Evolutionary conservation across 2,797 vertebrate genomes (phyloP), one percentile per base, ranked within the genome.

Genomic region (Mycteria americana): DNA sequence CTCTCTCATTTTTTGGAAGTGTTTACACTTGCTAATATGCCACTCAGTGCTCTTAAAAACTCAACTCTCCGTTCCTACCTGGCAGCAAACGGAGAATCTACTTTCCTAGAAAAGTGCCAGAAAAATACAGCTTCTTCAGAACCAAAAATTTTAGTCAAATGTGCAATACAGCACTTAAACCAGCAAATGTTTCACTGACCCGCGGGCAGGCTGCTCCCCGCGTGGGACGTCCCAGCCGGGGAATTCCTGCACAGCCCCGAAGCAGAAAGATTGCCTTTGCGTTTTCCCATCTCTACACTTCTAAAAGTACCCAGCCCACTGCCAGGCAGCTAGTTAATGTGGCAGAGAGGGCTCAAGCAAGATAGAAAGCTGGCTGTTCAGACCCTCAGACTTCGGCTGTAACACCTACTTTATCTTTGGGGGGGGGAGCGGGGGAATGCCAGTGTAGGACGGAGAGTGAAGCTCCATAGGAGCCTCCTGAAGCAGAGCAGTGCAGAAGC

Each of bases 11-110:
- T 97, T 95, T 81, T 95, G 94, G 93, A 97, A 93, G 79, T 64
- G 0, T 94, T 95, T 96, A 81, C 72, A 69, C 92, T 95, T 97
- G 92, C 86, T 97, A 96, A 97, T 97, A 87, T 92, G 84, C 94
- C 94, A 93, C 88, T 95, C 1, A 6, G 88, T 95, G 82, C 92
- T 97, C 86, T 93, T 96, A 91, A 95, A 95, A 92, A 65, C 78
- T 95, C 77, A 91, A 13, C 64, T 95, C 50, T 91, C 92, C 53
- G 0, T 87, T 96, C 91, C 64, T 95, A 97, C 96, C 95, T 95
- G 91, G 92, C 95, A 95, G 82, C 64, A 85, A 77, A 81, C 53
- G 82, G 53, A 80, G 50, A 89, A 85, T 75, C 81, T 88, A 41
- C 81, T 93, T 95, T 88, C 46, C 28, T 85, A 93, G 79, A 75